Conservation (phyloP, 2,888 invertebrate genomes). For the Timandra comae region DNA sequence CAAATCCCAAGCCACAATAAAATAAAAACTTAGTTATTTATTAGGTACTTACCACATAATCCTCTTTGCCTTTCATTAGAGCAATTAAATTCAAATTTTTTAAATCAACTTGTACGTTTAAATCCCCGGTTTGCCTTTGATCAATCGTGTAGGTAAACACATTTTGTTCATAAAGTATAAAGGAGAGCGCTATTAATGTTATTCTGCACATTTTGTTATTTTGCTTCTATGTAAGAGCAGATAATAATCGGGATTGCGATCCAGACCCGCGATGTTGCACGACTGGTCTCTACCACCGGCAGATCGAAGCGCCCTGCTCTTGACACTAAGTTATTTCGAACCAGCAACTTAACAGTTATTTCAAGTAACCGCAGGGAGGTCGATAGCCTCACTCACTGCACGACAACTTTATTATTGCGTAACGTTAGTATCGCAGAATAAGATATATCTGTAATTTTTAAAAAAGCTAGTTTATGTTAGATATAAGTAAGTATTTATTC, state of each 20-base stretch:
- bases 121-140: constrained; percentile 86
- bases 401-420: constrained; percentile 32
- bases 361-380: constrained; percentile 71
- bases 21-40: no score
- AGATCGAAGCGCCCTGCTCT: constrained; percentile 41
- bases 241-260: constrained; percentile 30
- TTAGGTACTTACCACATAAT: constrained; percentile 77
- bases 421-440: constrained; percentile 56
- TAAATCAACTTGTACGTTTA: constrained; percentile 86
- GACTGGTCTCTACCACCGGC: constrained; percentile 39
- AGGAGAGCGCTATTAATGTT: constrained; percentile 26
- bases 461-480: no score
- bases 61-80: constrained; percentile 78
- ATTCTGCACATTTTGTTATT: constrained; percentile 31
- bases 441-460: no score
- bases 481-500: no score
- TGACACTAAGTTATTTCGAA: constrained; percentile 66
- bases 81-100: constrained; percentile 87
- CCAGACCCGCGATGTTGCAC: constrained; percentile 46
- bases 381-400: constrained; percentile 55
- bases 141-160: constrained; percentile 63
- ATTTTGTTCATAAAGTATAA: constrained; percentile 22
- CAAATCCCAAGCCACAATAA: no score
- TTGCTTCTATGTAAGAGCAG: constrained; percentile 1
- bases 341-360: constrained; percentile 72